A percentile compares a stretch with the other conserved stretches of the same genome.
Evolutionary conservation across 2,113 vertebrate genomes (phyloP).

Genomic region (Sceloporus undulatus): DNA sequence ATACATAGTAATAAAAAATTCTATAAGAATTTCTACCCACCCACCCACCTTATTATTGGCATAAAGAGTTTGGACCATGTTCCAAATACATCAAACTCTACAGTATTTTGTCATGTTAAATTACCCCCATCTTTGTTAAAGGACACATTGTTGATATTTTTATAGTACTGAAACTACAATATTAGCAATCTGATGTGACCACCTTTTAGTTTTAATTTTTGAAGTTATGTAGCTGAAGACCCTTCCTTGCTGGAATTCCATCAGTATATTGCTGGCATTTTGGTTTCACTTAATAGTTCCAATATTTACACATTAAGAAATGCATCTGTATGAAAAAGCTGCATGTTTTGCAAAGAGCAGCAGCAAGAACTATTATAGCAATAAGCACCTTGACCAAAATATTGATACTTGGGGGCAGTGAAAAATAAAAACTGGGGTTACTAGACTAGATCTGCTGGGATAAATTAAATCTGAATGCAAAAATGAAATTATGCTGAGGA

Average conservation of each 20-base stretch:
- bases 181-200: constrained; percentile 61
- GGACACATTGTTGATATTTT: constrained; percentile 46
- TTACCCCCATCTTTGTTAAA: constrained; percentile 58
- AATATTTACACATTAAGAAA: constrained; percentile 70
- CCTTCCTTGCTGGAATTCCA: constrained; percentile 66
- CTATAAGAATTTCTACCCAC: constrained; percentile 58
- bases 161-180: constrained; percentile 68
- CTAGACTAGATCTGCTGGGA: not conserved
- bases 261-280: constrained; percentile 78
- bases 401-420: constrained; percentile 12
- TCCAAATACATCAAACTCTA: constrained; percentile 65
- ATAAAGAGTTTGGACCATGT: constrained; percentile 66
- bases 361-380: constrained; percentile 52
- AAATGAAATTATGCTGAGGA: not conserved
- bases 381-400: constrained; percentile 54
- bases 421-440: not conserved
- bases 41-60: constrained; percentile 43
- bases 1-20: constrained; percentile 72
- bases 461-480: constrained; percentile 8
- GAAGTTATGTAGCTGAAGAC: constrained; percentile 65
- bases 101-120: constrained; percentile 58
- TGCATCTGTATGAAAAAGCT: constrained; percentile 61
- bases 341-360: constrained; percentile 61
- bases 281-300: constrained; percentile 60
- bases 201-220: constrained; percentile 66